Evolutionary conservation across 2,113 vertebrate genomes (phyloP), one percentile per base, ranked within the genome.

Genomic region (Prietella phreatophila): DNA sequence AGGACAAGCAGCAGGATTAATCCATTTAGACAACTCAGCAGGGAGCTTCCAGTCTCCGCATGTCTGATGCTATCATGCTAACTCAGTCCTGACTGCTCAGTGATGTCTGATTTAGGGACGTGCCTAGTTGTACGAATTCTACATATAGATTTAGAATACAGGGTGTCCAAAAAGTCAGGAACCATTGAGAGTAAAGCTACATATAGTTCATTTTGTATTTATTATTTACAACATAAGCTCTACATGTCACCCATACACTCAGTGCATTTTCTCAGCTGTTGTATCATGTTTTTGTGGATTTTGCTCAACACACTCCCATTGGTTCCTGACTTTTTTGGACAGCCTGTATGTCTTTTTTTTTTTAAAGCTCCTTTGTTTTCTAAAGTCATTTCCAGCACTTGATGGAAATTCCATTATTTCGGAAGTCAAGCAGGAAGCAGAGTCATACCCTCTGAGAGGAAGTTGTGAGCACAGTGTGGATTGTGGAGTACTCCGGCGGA

Each of bases 401-500:
- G 55, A 20, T 60, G 20, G 19, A 81, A 81, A 58, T 58, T 58
- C n/a, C 76, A 80, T 53, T 0, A 81, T 33, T 82, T 82, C 25
- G 1, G 19, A 82, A 20, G 19, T 36, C 79, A 60, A 55, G 10
- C 55, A 55, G n/a, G 81, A 69, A 60, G 80, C 25, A 50, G 67
- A 53, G 27, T 36, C 25, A 71, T 92, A 95, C 94, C 88, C 83
- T 86, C 47, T 91, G 91, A 75, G 89, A 86, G n/a, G 92, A 92
- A 71, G 91, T 91, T 22, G 90, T 83, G 91, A 93, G 92, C 83
- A 91, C 87, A 2, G 93, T 83, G 84, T 93, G 92, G 88, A 88
- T 92, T 2, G 90, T 92, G 15, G 93, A 95, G 80, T 93, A 96
- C 87, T 97, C 96, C 20, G 93, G 95, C 22, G 95, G 95, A 81